Evolutionary conservation across 2,113 vertebrate species (phyloP).

Genomic region (Cheilinus undulatus): DNA sequence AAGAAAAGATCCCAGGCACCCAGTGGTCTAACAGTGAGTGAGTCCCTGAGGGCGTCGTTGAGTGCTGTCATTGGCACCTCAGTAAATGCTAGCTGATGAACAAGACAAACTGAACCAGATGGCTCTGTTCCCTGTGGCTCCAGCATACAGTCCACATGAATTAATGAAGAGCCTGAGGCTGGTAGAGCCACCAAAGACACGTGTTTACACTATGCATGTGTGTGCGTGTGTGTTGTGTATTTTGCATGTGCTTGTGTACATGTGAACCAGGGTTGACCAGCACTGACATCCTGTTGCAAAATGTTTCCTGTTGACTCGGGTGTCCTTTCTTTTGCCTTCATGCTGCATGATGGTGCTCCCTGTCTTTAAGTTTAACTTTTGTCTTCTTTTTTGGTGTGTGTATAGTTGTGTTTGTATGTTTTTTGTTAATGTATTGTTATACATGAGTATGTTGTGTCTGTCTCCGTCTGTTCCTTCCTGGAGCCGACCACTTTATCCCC

Average conservation of each 20-base stretch:
- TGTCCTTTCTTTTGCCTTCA: conserved; percentile 48
- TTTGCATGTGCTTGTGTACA: conserved; percentile 24
- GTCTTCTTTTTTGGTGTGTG: conserved; percentile 1
- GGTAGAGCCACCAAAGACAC: conserved; percentile 47
- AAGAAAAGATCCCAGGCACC: neutral
- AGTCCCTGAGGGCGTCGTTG: conserved; percentile 31
- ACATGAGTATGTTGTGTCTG: conserved; percentile 39
- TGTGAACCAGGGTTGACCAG: conserved; percentile 50
- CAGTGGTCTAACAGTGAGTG: conserved; percentile 16
- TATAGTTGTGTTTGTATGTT: neutral
- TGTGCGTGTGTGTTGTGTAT: conserved; percentile 25
- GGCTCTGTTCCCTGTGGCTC: conserved; percentile 62
- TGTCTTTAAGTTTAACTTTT: conserved; percentile 34
- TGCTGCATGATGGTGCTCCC: conserved; percentile 14
- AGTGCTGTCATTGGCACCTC: conserved; percentile 63
- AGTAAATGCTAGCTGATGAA: conserved; percentile 62
- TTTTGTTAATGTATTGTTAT: conserved; percentile 13
- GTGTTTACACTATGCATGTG: conserved; percentile 25
- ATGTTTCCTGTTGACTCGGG: conserved; percentile 76
- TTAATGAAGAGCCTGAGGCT: conserved; percentile 74
- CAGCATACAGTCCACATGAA: conserved; percentile 54
- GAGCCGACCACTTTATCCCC: conserved; percentile 49
- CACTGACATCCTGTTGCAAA: conserved; percentile 70
- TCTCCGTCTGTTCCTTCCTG: conserved; percentile 67
- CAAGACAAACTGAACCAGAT: conserved; percentile 77